phyloP scores from a whole-genome alignment of 2,888 invertebrate genomes.

The Anarsia innoxiella region DNA sequence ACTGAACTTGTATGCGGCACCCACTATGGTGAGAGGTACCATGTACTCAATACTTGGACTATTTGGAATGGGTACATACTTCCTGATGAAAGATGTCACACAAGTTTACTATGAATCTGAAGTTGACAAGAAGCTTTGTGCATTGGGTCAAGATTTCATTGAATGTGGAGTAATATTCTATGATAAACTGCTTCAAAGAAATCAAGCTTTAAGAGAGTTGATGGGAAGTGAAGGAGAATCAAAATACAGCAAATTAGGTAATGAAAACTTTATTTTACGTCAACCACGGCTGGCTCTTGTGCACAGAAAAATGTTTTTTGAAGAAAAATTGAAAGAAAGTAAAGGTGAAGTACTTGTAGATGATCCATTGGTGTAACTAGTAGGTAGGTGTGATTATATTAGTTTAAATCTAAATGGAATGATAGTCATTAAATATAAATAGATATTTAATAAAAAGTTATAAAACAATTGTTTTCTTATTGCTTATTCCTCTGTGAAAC shows the following conservation, averaged over 20 bases:
- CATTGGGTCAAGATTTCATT: conserved; percentile 76
- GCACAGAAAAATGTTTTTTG: conserved; percentile 80
- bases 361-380: no score
- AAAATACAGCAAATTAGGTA: conserved; percentile 79
- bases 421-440: no score
- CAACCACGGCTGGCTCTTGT: conserved; percentile 79
- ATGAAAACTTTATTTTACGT: conserved; percentile 79
- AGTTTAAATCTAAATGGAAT: no score
- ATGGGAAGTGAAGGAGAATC: conserved; percentile 78
- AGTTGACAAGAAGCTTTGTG: conserved; percentile 77
- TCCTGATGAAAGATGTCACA: conserved; percentile 78
- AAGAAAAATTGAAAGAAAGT: conserved; percentile 58
- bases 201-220: conserved; percentile 81
- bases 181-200: conserved; percentile 81
- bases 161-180: conserved; percentile 87
- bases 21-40: conserved; percentile 50
- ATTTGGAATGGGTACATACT: conserved; percentile 77
- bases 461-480: no score
- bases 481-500: no score
- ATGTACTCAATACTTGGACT: conserved; percentile 74
- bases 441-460: no score
- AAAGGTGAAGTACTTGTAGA: conserved; percentile 16
- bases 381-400: no score
- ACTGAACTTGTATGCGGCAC: conserved; percentile 72
- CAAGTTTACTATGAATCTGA: conserved; percentile 77